Base-by-base conservation (phyloP, 2,797 vertebrate genomes). In the Rousettus madagascariensis region DNA sequence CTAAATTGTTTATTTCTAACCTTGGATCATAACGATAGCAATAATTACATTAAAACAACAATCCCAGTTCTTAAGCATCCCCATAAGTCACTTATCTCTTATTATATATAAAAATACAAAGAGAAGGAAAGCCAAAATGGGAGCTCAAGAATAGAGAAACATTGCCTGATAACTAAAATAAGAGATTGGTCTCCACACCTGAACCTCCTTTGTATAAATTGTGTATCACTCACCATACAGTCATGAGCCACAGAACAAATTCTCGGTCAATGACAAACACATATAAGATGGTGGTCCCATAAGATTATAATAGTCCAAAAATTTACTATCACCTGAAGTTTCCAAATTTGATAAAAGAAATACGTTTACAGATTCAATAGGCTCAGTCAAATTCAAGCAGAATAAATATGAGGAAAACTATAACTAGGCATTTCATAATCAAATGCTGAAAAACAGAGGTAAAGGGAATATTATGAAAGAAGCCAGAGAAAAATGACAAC, bases 1-100 rank as follows among this genome's bases (percentile, higher is more conserved):
- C 49, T 90, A 75, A 84, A 19, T 87, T 86, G 10, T 71, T 77
- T 86, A 77, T 63, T 75, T 82, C 11, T 72, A 83, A 69, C 8
- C 38, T 68, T 63, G 55, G 4, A 36, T 69, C 16, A 61, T 15
- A 41, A 84, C 63, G 65, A 83, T 30, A 17, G 5, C 24, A 26
- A 55, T 30, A 38, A n/a, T 78, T 65, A 15, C 10, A 93, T 91
- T 28, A 26, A 93, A 95, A 53, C 1, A 69, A 16, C 13, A 77
- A 65, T 87, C 8, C 10, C 1, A 43, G 20, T n/a, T 87, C 7
- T 71, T 38, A 65, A 75, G 15, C 17, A 72, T 43, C 71, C 0
- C 13, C 30, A 46, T 8, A 12, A 28, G 41, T 4, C 80, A 10
- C 38, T 59, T 72, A 77, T 3, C 19, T 80, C 12, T 20, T 3